A percentile compares a stretch with the other conserved stretches of the same genome.
Conservation (phyloP, 2,888 invertebrate species). For the Tetragnatha montana region DNA sequence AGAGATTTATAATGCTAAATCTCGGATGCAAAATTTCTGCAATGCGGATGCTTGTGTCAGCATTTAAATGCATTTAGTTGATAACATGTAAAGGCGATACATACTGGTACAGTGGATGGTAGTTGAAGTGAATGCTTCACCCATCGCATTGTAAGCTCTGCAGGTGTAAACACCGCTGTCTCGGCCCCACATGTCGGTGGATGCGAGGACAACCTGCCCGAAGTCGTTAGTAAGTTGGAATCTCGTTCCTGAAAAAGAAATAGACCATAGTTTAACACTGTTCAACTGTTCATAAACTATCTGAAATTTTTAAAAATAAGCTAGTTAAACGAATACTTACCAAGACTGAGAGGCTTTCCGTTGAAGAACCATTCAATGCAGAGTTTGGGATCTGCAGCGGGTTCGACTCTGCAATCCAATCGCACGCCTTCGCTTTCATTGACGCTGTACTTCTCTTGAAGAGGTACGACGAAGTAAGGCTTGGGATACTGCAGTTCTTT, state of each 20-base stretch:
- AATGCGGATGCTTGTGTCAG: background rate
- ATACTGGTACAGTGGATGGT: conserved; percentile 86
- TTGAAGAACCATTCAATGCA: conserved; percentile 98
- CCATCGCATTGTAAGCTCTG: conserved; percentile 90
- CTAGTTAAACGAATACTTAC: conserved; percentile 74
- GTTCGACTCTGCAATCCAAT: conserved; percentile 95
- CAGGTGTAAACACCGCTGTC: conserved; percentile 98
- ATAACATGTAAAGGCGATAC: background rate
- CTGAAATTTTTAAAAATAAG: background rate
- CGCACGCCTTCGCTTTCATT: conserved; percentile 90
- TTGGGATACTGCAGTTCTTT: conserved; percentile 81
- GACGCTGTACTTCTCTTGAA: conserved; percentile 86
- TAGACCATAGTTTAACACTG: background rate
- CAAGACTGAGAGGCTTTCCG: conserved; percentile 90
- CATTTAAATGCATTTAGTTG: background rate
- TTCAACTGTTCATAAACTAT: background rate
- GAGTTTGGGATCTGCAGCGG: conserved; percentile 92
- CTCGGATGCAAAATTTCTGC: no score
- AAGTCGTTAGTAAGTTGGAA: conserved; percentile 96
- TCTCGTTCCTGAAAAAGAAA: conserved; percentile 80
- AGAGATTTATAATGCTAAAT: no score
- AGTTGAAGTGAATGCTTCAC: conserved; percentile 94
- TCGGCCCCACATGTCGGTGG: conserved; percentile 92
- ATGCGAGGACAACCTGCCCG: conserved; percentile 95
- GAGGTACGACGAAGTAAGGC: conserved; percentile 90